Base-by-base conservation (phyloP, 2,888 invertebrate genomes). In the Aphrophora alni region DNA sequence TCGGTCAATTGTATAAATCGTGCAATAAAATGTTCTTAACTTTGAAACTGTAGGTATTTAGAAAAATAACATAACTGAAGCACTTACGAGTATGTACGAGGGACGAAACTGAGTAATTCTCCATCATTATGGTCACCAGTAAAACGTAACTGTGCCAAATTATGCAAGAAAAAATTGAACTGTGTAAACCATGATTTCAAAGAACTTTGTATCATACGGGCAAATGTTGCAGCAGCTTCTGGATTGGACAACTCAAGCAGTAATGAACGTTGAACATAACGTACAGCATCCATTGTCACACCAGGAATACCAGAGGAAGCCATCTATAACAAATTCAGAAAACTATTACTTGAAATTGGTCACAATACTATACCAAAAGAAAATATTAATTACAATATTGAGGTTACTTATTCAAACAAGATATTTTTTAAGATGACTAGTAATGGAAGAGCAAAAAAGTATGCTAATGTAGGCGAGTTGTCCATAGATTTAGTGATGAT, bases 101-200 rank as follows among this genome's bases (percentile, higher is more conserved):
- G 97, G 87, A 98, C 96, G 89, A 99, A 99, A 0, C 97, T 97
- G 4, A 99, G 90, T 17, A 97, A 89, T 84, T 95, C 95, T 38
- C 93, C 95, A 84, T 91, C 94, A 76, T 87, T 88, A 86, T 96
- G 96, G 84, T 97, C 97, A n/a, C 95, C 95, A 79, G 95, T 93
- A 86, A 98, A 98, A 84, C 97, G 91, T 86, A 98, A 89, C 88
- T 99, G 98, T 0, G 98, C 98, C 87, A 99, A 89, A 88, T 98
- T 98, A 90, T 99, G 99, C 75, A 99, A 90, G 90, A 99, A 98
- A 90, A 99, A 99, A 90, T 99, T 99, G 86, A 98, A 95, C 82
- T 98, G 98, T 0, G 98, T 98, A 87, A 98, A 98, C 92, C 95
- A 93, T 38, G 94, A 95, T 89, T 97, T 96, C 82, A 98, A 90